Evolutionary conservation across 2,113 vertebrate genomes (phyloP).

Genomic region (Pimephales promelas): DNA sequence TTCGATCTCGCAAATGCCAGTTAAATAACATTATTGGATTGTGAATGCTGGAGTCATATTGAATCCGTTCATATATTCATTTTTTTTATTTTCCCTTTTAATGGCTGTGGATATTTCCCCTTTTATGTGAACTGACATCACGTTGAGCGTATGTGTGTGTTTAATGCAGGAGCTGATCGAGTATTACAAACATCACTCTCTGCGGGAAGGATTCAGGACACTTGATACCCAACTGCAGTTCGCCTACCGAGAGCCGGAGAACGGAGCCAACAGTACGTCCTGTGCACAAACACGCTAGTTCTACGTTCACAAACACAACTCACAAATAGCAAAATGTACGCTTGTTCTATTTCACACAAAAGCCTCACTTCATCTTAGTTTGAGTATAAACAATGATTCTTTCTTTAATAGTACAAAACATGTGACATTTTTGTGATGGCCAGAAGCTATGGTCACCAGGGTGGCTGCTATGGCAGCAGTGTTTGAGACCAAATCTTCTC

Average conservation of each 20-base stretch:
- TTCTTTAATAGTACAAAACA: neutral
- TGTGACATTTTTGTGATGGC: slow-evolving; percentile 12
- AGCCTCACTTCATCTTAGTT: neutral
- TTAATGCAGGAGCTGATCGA: slow-evolving; percentile 88
- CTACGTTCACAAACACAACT: neutral
- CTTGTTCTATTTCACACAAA: neutral
- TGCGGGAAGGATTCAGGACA: slow-evolving; percentile 94
- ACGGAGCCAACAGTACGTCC: slow-evolving; percentile 85
- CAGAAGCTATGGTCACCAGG: neutral
- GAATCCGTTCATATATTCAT: slow-evolving; percentile 37
- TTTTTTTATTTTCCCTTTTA: slow-evolving; percentile 25
- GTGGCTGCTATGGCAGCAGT: slow-evolving; percentile 34
- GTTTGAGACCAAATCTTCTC: slow-evolving; percentile 4
- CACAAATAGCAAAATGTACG: neutral
- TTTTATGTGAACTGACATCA: slow-evolving; percentile 21
- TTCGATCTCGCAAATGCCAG: slow-evolving; percentile 59
- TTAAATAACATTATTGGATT: slow-evolving; percentile 58
- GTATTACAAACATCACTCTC: slow-evolving; percentile 94
- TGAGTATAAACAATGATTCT: neutral
- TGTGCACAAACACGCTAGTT: neutral
- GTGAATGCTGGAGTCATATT: slow-evolving; percentile 44
- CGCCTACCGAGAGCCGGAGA: slow-evolving; percentile 88
- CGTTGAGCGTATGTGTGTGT: slow-evolving; percentile 29
- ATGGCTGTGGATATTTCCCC: slow-evolving; percentile 28
- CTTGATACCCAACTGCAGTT: slow-evolving; percentile 93